Evolutionary conservation across 2,888 invertebrate genomes (phyloP).

Genomic region (Ptychoptera contaminata): DNA sequence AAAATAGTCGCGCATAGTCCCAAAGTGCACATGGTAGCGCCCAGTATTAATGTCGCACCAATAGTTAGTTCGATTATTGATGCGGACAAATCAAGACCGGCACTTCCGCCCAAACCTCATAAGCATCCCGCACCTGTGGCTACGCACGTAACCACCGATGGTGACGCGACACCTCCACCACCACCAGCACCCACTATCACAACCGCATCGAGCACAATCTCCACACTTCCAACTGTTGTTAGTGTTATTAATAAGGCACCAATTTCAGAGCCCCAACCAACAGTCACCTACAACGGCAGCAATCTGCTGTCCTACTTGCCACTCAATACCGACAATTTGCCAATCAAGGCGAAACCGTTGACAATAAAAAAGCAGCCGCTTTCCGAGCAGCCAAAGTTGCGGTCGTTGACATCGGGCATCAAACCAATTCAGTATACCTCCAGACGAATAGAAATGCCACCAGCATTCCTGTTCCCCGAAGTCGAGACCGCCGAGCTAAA

Average conservation of each 20-base stretch:
- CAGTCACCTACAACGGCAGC: conserved; percentile 4
- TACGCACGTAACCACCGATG: too few relatives aligned
- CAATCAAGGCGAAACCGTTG: conserved; percentile 67
- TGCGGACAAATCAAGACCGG: conserved; percentile 36
- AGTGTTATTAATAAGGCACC: conserved; percentile 16
- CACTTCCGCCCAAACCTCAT: conserved; percentile 68
- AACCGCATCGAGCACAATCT: conserved; percentile 1
- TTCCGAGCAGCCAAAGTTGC: conserved; percentile 62
- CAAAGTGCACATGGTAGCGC: conserved; percentile 34
- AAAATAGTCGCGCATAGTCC: conserved; percentile 30
- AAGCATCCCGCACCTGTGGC: conserved; percentile 28
- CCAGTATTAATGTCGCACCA: conserved; percentile 24
- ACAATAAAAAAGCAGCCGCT: conserved; percentile 72
- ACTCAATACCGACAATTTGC: conserved; percentile 32
- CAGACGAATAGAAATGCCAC: conserved; percentile 67
- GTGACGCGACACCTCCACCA: conserved; percentile 12
- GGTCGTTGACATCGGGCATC: conserved; percentile 37
- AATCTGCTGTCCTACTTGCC: conserved; percentile 6
- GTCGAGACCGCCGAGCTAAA: conserved; percentile 43
- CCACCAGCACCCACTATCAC: conserved; percentile 20
- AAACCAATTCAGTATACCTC: conserved; percentile 51
- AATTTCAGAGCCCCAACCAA: conserved; percentile 10
- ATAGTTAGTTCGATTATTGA: conserved; percentile 40
- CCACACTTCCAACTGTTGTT: conserved; percentile 13
- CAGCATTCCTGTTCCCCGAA: conserved; percentile 65